Percentiles rank a stretch among this genome's conserved stretches.
Evolutionary conservation across 2,888 invertebrate species (phyloP).

Genomic region (Xanthorhoe spadicearia): DNA sequence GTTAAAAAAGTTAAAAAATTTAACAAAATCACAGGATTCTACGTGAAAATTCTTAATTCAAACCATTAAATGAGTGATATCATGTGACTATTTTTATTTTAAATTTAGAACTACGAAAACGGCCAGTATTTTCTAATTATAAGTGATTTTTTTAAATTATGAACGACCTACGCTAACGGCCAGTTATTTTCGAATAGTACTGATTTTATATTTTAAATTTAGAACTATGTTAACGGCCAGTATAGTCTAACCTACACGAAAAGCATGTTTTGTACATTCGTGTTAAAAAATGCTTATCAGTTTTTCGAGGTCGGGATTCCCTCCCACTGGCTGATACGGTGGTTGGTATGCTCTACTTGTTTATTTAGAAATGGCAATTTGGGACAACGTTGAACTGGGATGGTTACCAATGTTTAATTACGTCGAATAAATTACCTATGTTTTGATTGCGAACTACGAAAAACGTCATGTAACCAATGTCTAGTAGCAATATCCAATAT

Average conservation of each 20-base stretch:
- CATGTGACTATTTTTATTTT: background rate
- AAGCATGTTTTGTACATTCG: constrained; percentile 46
- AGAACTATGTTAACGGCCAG: constrained; percentile 16
- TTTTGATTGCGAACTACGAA: too few species aligned
- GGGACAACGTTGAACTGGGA: background rate
- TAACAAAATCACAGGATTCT: too few species aligned
- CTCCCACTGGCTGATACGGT: constrained; percentile 44
- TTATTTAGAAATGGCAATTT: constrained; percentile 3
- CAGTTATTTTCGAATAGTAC: too few species aligned
- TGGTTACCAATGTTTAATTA: background rate
- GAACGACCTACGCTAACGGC: constrained; percentile 13
- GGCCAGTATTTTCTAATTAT: constrained; percentile 26
- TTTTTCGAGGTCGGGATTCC: constrained; percentile 45
- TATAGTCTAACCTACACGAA: constrained; percentile 29
- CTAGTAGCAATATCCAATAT: too few species aligned
- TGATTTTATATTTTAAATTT: constrained; percentile 6
- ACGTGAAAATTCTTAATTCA: background rate
- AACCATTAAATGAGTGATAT: background rate
- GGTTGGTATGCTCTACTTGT: constrained; percentile 38
- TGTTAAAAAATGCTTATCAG: constrained; percentile 60
- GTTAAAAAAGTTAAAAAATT: too few species aligned
- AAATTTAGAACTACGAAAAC: constrained; percentile 13
- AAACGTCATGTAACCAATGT: too few species aligned
- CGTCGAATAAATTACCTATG: background rate
- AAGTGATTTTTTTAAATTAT: constrained; percentile 7